These are phyloP conservation scores for Drosophila anceps DNA, from an alignment of 2,888 invertebrate genomes.

Conservation along the genomic window DNA sequence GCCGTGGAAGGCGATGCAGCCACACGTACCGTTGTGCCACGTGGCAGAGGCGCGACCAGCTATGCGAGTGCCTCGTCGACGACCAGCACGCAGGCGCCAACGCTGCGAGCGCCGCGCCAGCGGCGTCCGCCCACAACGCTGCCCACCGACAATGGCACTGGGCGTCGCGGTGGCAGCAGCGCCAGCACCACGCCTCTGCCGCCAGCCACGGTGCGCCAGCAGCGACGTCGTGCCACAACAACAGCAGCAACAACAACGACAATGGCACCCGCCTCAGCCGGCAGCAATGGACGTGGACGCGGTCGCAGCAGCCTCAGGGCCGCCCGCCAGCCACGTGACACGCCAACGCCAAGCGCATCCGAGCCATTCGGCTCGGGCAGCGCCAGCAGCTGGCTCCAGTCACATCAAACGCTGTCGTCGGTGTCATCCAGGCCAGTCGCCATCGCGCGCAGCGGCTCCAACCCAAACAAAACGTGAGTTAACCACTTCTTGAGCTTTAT, in stretches of 20 bases:
- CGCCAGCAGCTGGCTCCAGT: conserved; percentile 45
- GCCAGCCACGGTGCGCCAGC: conserved; percentile 47
- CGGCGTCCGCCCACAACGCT: conserved; percentile 75
- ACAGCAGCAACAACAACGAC: conserved; percentile 46
- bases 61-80: conserved; percentile 59
- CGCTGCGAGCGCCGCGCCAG: conserved; percentile 84
- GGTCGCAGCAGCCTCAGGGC: conserved; percentile 54
- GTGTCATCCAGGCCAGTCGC: conserved; percentile 22
- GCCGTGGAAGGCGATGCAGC: conserved; percentile 33
- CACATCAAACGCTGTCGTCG: conserved; percentile 38
- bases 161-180: conserved; percentile 32
- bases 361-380: conserved; percentile 13
- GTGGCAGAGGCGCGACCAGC: conserved; percentile 55
- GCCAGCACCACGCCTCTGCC: conserved; percentile 58
- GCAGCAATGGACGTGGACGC: conserved; percentile 18
- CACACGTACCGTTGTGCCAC: conserved; percentile 39
- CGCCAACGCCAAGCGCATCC: conserved; percentile 37
- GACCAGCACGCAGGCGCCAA: conserved; percentile 84
- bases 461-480: conserved; percentile 83
- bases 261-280: conserved; percentile 12
- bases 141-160: conserved; percentile 51
- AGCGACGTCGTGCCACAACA: conserved; percentile 39
- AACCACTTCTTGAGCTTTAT: conserved; percentile 8
- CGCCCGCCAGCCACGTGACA: conserved; percentile 71
- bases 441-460: conserved; percentile 7